Base-by-base conservation (phyloP, 2,113 vertebrate species). In the Nothoprocta perdicaria region DNA sequence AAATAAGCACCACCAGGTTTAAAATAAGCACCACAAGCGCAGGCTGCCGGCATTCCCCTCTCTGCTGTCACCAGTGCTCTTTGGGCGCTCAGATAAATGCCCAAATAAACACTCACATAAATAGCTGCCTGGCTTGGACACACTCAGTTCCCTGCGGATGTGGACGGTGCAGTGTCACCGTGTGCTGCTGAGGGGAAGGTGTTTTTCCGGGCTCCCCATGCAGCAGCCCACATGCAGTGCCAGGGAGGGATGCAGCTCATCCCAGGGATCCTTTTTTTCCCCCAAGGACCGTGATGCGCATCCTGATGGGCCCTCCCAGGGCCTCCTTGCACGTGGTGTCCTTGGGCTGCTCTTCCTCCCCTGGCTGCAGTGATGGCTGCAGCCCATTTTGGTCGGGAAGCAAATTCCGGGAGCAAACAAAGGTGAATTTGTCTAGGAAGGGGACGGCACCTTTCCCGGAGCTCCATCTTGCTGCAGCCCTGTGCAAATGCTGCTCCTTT, bases 271-370 rank as follows among this genome's bases (percentile, higher is more conserved):
- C 27, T 8, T 60, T 2, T 33, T 15, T 33, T n/a, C 15, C 1
- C 0, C 33, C 8, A 2, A 0, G 2, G 29, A 14, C 27, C 1
- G 0, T 3, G 0, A 0, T 35, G 62, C 41, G 1, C 0, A 11
- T 76, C 5, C 26, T 14, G 1, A 78, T 69, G 38, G 63, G 67
- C 48, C 71, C 7, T 75, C 41, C 1, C 45, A 62, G 81, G 69
- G 21, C 33, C 3, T 15, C 79, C 80, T 94, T 84, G 90, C 95
- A 94, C 82, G 0, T 72, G 4, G 2, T 1, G 94, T 80, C 95
- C 95, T 96, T 96, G 95, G 90, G 69, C 94, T 86, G 92, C 92
- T 95, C 81, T 26, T 26, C 58, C 86, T 63, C 61, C 7, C 89
- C 84, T 48, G 95, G 58, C 89, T 3, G 60, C 12, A 55, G 65